Percentiles rank a stretch among this genome's conserved stretches.
These are phyloP conservation scores for Lasiommata megera DNA, from an alignment of 2,888 invertebrate species.

Conservation along the genomic window DNA sequence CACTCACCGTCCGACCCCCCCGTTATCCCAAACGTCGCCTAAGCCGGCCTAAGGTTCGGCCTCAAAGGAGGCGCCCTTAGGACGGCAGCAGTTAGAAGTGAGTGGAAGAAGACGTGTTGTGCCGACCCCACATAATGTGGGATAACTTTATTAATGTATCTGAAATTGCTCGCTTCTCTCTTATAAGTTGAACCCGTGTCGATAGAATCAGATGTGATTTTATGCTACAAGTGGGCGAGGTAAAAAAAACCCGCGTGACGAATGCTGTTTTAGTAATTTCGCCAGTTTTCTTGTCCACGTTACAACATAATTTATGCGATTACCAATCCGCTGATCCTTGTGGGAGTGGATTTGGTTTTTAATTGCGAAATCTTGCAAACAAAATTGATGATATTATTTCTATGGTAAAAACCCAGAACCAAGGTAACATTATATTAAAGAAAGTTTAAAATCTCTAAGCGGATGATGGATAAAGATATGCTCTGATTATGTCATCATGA, in stretches of 20 bases:
- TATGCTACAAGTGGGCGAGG: constrained; percentile 32
- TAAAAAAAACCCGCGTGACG: constrained; percentile 33
- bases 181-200: constrained; percentile 2
- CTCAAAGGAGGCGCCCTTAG: too few species aligned
- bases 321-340: constrained; percentile 31
- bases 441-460: too few species aligned
- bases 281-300: constrained; percentile 23
- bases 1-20: too few species aligned
- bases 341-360: constrained; percentile 15
- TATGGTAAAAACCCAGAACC: not conserved
- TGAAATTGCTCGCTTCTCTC: not conserved
- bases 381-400: not conserved
- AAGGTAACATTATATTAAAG: too few species aligned
- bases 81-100: too few species aligned
- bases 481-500: too few species aligned
- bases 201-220: constrained; percentile 22
- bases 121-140: too few species aligned
- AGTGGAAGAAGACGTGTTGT: too few species aligned
- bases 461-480: too few species aligned
- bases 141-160: too few species aligned
- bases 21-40: too few species aligned
- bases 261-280: constrained; percentile 34
- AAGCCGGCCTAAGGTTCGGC: too few species aligned
- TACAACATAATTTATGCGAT: constrained; percentile 36
- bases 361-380: constrained; percentile 14